Evolutionary conservation across 2,113 vertebrate species (phyloP).

Genomic region (Zosterops borbonicus): DNA sequence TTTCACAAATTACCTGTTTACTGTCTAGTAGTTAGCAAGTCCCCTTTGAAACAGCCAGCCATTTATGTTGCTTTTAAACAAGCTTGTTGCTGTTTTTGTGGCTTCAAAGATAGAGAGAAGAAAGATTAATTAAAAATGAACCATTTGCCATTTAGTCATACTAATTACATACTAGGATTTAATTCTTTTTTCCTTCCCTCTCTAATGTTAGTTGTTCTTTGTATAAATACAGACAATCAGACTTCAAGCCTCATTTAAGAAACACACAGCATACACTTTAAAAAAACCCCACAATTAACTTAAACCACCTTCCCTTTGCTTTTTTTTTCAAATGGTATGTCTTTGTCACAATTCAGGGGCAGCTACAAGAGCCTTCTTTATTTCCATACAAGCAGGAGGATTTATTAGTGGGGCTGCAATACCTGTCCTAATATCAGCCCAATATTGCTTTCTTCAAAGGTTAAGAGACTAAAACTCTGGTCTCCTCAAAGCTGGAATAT

Average conservation of each 20-base stretch:
- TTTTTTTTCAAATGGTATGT: background rate
- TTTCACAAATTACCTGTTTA: conserved; percentile 75
- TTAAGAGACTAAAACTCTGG: background rate
- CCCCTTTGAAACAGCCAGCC: conserved; percentile 49
- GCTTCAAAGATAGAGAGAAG: conserved; percentile 5
- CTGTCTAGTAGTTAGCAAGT: conserved; percentile 52
- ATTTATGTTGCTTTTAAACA: conserved; percentile 42
- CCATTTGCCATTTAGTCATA: conserved; percentile 15
- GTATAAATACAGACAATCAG: background rate
- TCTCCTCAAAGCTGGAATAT: background rate
- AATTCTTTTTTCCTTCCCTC: background rate
- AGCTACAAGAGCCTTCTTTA: background rate
- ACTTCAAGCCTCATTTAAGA: conserved; percentile 29
- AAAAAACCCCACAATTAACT: background rate
- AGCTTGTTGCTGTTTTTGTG: conserved; percentile 40
- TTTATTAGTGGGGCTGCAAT: background rate
- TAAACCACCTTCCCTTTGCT: background rate
- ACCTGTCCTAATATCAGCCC: background rate
- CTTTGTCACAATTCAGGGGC: background rate
- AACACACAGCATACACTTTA: background rate
- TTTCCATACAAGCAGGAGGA: background rate
- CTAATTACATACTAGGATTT: background rate
- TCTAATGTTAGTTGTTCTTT: background rate
- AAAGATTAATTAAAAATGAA: conserved; percentile 55
- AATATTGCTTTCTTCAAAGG: background rate